Evolutionary conservation across 64 coral and sea anemone genomes (phyloP).

Genomic region (Montipora foliosa): DNA sequence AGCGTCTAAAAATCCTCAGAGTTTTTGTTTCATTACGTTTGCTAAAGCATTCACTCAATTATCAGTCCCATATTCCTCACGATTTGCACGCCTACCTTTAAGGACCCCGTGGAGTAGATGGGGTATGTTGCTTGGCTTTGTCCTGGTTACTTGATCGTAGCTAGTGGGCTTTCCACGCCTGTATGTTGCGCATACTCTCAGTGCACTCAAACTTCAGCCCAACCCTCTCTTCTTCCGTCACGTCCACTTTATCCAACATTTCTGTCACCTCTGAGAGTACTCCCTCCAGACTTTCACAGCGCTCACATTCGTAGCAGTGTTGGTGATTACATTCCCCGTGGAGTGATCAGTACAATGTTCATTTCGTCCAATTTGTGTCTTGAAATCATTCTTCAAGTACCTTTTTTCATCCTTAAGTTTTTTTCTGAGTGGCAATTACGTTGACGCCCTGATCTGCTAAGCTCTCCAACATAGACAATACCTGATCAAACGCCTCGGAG

Average conservation of each 20-base stretch:
- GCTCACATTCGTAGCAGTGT: not conserved
- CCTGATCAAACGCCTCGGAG: slow-evolving; percentile 41
- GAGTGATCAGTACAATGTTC: slow-evolving; percentile 26
- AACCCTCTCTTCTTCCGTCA: not conserved
- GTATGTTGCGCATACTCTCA: not conserved
- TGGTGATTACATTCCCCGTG: not conserved
- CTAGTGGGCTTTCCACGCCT: slow-evolving; percentile 2
- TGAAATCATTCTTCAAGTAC: slow-evolving; percentile 46
- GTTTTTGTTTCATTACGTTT: not conserved
- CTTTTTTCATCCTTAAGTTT: slow-evolving; percentile 22
- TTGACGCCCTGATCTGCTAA: not conserved
- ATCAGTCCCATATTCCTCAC: no score
- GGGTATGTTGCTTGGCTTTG: slow-evolving; percentile 58
- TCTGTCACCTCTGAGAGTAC: not conserved
- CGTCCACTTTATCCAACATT: not conserved
- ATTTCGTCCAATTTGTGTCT: not conserved
- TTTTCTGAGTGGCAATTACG: not conserved
- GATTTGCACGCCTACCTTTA: no score
- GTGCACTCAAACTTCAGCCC: not conserved
- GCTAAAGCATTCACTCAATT: no score
- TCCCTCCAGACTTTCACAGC: not conserved
- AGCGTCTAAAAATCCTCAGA: not conserved
- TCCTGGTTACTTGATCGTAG: slow-evolving; percentile 18
- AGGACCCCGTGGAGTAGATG: no score
- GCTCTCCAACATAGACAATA: slow-evolving; percentile 21